A percentile compares a stretch with the other conserved stretches of the same genome.
Evolutionary conservation across 2,113 vertebrate species (phyloP).

Genomic region (Merops nubicus): DNA sequence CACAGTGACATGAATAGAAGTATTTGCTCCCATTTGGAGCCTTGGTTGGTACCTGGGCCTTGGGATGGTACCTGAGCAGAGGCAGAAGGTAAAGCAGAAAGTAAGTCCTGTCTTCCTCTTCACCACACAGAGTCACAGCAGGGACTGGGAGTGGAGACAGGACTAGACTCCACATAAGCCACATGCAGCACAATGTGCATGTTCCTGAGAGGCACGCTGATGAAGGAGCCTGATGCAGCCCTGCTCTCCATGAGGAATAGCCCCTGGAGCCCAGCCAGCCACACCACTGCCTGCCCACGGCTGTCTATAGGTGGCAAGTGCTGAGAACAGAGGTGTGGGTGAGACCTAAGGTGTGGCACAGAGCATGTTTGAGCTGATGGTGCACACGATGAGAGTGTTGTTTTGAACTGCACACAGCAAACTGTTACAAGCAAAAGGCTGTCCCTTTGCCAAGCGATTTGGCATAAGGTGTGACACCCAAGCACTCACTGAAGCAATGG

Average conservation of each 20-base stretch:
- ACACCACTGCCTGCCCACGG: neutral
- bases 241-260: neutral
- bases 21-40: neutral
- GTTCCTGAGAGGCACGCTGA: neutral
- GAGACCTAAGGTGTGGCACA: neutral
- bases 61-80: neutral
- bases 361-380: accelerated
- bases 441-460: neutral
- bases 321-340: neutral
- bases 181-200: accelerated
- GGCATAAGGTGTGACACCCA: neutral
- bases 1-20: neutral
- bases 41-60: too few species aligned
- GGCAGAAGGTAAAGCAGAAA: neutral
- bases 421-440: neutral
- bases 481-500: neutral
- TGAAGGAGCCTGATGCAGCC: neutral
- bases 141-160: neutral
- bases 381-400: neutral
- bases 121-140: neutral
- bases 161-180: neutral
- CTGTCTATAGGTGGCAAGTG: neutral
- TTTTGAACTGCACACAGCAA: neutral
- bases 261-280: neutral
- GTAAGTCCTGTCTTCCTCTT: neutral